Percentiles rank a stretch among this genome's conserved stretches.
Evolutionary conservation across 1,140 invertebrate species (phyloP).

Genomic region (Ostrea edulis): DNA sequence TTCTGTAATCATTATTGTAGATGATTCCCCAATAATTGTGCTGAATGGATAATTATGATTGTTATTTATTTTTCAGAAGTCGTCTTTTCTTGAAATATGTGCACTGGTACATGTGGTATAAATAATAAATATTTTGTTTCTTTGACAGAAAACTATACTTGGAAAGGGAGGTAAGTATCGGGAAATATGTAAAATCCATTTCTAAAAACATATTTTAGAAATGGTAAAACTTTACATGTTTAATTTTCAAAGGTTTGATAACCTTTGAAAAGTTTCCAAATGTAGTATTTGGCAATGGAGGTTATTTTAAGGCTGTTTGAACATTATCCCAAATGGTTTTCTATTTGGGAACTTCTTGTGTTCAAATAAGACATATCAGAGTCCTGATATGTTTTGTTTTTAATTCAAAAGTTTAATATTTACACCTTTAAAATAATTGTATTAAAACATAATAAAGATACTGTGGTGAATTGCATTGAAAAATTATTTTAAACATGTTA

Average conservation of each 20-base stretch:
- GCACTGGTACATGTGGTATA: too few relatives aligned
- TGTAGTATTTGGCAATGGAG: background rate
- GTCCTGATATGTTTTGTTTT: background rate
- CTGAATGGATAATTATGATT: too few relatives aligned
- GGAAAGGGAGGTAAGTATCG: constrained; percentile 27
- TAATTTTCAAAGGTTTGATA: background rate
- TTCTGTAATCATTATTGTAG: too few relatives aligned
- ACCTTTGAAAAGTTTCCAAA: constrained; percentile 19
- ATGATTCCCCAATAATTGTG: too few relatives aligned
- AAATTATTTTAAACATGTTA: too few relatives aligned
- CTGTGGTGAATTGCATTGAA: too few relatives aligned
- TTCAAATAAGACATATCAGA: background rate
- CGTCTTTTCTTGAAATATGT: too few relatives aligned
- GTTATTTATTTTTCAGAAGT: too few relatives aligned
- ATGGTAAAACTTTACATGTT: background rate
- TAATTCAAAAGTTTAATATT: background rate
- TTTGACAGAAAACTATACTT: constrained; percentile 23
- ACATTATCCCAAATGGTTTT: constrained; percentile 25
- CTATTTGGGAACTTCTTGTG: background rate
- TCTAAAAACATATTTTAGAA: constrained; percentile 14
- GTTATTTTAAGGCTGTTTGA: background rate
- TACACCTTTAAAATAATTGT: too few relatives aligned
- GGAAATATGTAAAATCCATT: background rate
- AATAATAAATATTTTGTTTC: background rate
- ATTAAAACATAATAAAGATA: too few relatives aligned